Conservation (phyloP, 2,113 vertebrate genomes). For the Mola mola region DNA sequence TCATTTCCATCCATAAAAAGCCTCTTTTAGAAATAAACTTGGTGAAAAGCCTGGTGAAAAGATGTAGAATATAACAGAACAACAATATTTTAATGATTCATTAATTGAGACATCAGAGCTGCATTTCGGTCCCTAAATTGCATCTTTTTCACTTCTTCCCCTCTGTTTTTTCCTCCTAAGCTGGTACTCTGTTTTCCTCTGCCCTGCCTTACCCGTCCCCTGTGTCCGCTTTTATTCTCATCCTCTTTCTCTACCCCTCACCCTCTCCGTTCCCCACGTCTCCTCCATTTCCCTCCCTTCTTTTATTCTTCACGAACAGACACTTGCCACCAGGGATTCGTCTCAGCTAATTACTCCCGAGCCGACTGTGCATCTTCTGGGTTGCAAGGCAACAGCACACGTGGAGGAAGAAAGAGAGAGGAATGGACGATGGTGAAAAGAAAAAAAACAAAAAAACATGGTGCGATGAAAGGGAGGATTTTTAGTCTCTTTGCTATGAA, state of each 20-base stretch:
- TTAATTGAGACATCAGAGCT: not conserved
- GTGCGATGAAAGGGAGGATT: slow-evolving; percentile 23
- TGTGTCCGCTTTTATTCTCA: slow-evolving; percentile 20
- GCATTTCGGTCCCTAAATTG: not conserved
- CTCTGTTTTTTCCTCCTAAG: not conserved
- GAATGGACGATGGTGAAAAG: slow-evolving; percentile 46
- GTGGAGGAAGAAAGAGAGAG: slow-evolving; percentile 42
- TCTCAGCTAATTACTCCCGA: slow-evolving; percentile 80
- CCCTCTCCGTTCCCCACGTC: slow-evolving; percentile 4
- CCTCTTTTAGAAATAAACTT: too few relatives aligned
- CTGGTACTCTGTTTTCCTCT: slow-evolving; percentile 2
- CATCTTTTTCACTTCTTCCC: not conserved
- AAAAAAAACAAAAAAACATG: slow-evolving; percentile 7
- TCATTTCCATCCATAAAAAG: too few relatives aligned
- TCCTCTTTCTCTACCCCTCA: slow-evolving; percentile 17
- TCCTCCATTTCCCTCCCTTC: slow-evolving; percentile 32
- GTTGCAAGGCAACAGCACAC: slow-evolving; percentile 66
- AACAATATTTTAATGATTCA: too few relatives aligned
- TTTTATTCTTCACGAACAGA: slow-evolving; percentile 44
- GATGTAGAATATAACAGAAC: too few relatives aligned
- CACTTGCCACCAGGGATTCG: slow-evolving; percentile 56
- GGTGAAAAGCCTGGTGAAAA: too few relatives aligned
- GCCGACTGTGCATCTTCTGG: slow-evolving; percentile 58
- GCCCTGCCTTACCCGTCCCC: not conserved
- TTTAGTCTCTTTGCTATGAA: too few relatives aligned